Evolutionary conservation across 2,888 invertebrate genomes (phyloP).

Genomic region (Aleiodes leptofemur): DNA sequence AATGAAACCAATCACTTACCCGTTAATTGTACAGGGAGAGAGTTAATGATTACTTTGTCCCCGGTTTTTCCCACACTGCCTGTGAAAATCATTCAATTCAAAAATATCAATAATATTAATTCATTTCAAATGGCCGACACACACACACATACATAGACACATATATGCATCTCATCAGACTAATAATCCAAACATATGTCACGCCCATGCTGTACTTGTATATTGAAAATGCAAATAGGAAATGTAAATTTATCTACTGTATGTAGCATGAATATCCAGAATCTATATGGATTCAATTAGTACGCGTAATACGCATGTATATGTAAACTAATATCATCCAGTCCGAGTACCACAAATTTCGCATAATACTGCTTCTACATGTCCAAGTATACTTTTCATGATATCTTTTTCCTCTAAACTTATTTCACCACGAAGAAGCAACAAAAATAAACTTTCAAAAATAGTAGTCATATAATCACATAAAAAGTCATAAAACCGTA

Average conservation of each 20-base stretch:
- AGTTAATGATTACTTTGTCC: not conserved
- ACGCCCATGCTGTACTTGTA: slow-evolving; percentile 21
- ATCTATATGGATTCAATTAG: slow-evolving; percentile 41
- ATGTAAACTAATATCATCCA: slow-evolving; percentile 37
- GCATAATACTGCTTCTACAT: not conserved
- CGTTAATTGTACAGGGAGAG: not conserved
- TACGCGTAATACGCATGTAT: slow-evolving; percentile 28
- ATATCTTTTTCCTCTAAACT: not conserved
- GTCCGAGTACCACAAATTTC: slow-evolving; percentile 30
- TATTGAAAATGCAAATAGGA: slow-evolving; percentile 40
- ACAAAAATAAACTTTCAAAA: slow-evolving; percentile 12
- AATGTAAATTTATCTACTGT: slow-evolving; percentile 42
- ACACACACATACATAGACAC: not conserved
- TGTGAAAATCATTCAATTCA: not conserved
- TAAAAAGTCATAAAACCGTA: slow-evolving; percentile 28
- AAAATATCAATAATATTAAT: slow-evolving; percentile 10
- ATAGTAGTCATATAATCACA: slow-evolving; percentile 29
- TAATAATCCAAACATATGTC: slow-evolving; percentile 43
- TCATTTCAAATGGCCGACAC: not conserved
- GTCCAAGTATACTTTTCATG: too few relatives aligned
- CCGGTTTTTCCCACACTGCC: not conserved
- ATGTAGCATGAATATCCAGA: slow-evolving; percentile 27
- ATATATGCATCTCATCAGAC: slow-evolving; percentile 37
- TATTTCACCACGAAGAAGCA: too few relatives aligned
- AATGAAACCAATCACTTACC: slow-evolving; percentile 15